Percentiles rank a stretch among this genome's conserved stretches.
These are phyloP conservation scores for Chouioia cunea DNA, from an alignment of 2,888 invertebrate species.

Conservation along the genomic window DNA sequence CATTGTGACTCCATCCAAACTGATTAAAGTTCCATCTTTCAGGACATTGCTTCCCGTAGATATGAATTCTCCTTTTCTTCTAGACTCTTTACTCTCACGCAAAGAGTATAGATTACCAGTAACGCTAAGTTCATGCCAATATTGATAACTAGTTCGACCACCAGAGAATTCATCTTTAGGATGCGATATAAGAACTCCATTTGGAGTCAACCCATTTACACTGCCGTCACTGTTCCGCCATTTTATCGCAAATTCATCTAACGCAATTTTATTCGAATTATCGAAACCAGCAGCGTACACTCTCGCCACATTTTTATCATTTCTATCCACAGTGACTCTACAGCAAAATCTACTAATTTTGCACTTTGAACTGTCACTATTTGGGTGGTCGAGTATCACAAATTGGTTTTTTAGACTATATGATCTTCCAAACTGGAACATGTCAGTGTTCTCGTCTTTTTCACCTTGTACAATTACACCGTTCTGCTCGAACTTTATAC, in stretches of 20 bases:
- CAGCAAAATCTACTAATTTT: slow-evolving; percentile 99
- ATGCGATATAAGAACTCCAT: slow-evolving; percentile 97
- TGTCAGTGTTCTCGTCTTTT: slow-evolving; percentile 94
- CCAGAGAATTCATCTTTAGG: slow-evolving; percentile 90
- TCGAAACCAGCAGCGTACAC: slow-evolving; percentile 99
- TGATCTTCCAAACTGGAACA: slow-evolving; percentile 99
- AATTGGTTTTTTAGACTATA: slow-evolving; percentile 98
- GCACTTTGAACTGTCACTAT: slow-evolving; percentile 84
- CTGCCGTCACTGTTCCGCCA: slow-evolving; percentile 85
- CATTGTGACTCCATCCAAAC: slow-evolving; percentile 98
- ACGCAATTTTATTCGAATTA: slow-evolving; percentile 90
- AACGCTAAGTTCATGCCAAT: slow-evolving; percentile 97
- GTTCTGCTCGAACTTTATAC: too few species aligned
- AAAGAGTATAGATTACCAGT: slow-evolving; percentile 97
- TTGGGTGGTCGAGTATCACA: slow-evolving; percentile 95
- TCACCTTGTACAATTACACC: slow-evolving; percentile 98
- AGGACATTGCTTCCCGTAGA: slow-evolving; percentile 89
- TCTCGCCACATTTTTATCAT: slow-evolving; percentile 88
- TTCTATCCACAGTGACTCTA: slow-evolving; percentile 93
- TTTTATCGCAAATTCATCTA: slow-evolving; percentile 99
- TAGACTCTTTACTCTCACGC: slow-evolving; percentile 94
- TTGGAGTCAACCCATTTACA: slow-evolving; percentile 98
- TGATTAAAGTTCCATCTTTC: slow-evolving; percentile 97
- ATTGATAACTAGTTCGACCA: slow-evolving; percentile 85
- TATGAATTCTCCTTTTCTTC: slow-evolving; percentile 85